A percentile compares a stretch with the other conserved stretches of the same genome.
These are phyloP conservation scores for Peromyscus californicus DNA, from an alignment of 2,113 vertebrate genomes.

Conservation along the genomic window DNA sequence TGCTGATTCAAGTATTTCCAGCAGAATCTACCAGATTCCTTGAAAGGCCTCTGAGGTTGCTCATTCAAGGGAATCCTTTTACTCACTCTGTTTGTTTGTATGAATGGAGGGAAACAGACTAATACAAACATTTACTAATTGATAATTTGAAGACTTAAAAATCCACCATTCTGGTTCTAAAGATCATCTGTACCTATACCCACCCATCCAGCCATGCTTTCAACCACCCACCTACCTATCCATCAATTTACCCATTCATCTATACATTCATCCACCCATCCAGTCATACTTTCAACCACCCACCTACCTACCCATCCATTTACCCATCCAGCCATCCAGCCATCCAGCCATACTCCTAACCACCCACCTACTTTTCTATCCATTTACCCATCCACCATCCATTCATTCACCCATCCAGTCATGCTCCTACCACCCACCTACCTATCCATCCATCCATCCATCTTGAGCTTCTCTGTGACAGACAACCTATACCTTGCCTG, in stretches of 20 bases:
- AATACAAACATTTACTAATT: slow-evolving; percentile 20
- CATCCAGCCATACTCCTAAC: not conserved
- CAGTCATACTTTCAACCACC: fast-evolving
- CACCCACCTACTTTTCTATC: not conserved
- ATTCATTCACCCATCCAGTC: fast-evolving
- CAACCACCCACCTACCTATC: no score
- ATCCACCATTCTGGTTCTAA: not conserved
- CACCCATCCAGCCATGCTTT: not conserved
- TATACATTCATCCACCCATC: not conserved
- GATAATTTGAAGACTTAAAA: slow-evolving; percentile 29
- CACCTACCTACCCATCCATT: no score
- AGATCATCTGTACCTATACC: not conserved
- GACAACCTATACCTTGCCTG: not conserved
- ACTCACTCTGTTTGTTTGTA: slow-evolving; percentile 31
- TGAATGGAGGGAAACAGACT: slow-evolving; percentile 24
- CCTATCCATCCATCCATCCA: no score
- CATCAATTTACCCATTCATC: not conserved
- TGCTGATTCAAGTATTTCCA: slow-evolving; percentile 71
- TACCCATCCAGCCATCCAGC: fast-evolving
- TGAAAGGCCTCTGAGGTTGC: slow-evolving; percentile 72
- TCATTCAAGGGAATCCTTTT: slow-evolving; percentile 71
- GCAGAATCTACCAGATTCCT: slow-evolving; percentile 65
- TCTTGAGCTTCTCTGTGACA: not conserved
- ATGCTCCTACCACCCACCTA: no score
- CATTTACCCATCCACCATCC: not conserved